A percentile compares a stretch with the other conserved stretches of the same genome.
These are phyloP conservation scores for Tribolium freemani DNA, from an alignment of 2,888 invertebrate genomes.

Conservation along the genomic window DNA sequence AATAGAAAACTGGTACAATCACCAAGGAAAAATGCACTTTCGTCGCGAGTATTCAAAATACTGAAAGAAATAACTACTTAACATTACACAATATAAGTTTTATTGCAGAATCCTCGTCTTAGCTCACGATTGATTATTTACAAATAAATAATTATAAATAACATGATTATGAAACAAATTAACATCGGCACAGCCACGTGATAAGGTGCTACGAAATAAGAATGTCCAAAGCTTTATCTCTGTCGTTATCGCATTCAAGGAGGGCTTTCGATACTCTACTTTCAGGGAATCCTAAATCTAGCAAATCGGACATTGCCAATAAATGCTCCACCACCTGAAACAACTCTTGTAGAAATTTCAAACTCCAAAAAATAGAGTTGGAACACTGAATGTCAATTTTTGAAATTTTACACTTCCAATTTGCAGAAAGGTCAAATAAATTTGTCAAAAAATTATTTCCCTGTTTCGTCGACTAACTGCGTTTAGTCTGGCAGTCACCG, in stretches of 20 bases:
- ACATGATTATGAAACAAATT: constrained; percentile 43
- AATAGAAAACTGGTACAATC: constrained; percentile 10
- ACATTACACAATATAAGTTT: constrained; percentile 11
- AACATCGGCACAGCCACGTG: constrained; percentile 57
- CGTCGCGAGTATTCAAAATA: constrained; percentile 8
- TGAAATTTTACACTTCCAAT: not conserved
- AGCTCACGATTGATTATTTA: constrained; percentile 30
- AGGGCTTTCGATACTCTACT: constrained; percentile 81
- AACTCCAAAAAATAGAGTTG: too few relatives aligned
- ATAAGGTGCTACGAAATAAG: constrained; percentile 77
- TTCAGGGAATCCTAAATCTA: constrained; percentile 88
- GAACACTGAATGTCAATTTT: too few relatives aligned
- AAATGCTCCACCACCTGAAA: constrained; percentile 86
- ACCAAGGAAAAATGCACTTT: constrained; percentile 29
- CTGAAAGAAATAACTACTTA: constrained; percentile 7
- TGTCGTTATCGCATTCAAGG: constrained; percentile 83
- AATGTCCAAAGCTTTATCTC: constrained; percentile 88
- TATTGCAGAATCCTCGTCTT: constrained; percentile 15
- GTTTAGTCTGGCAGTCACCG: too few relatives aligned
- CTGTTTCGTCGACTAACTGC: too few relatives aligned
- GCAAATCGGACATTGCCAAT: constrained; percentile 81
- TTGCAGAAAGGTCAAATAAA: too few relatives aligned
- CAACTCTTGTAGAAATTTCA: not conserved
- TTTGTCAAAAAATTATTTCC: too few relatives aligned
- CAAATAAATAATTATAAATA: constrained; percentile 45